These are phyloP conservation scores for Glaucopsyche alexis DNA, from an alignment of 2,888 invertebrate species.

Conservation along the genomic window DNA sequence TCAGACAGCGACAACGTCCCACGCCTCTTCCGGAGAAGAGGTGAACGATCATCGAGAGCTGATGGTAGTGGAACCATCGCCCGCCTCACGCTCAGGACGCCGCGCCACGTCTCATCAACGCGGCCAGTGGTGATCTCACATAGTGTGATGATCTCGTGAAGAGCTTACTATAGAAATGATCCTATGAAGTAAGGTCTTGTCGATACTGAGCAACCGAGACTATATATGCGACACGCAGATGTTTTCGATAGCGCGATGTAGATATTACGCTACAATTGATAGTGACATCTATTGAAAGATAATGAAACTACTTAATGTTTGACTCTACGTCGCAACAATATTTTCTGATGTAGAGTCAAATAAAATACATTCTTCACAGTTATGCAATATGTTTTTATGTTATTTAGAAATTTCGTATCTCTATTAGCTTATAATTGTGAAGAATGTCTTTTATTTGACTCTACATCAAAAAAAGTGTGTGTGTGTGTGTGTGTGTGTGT, in stretches of 20 bases:
- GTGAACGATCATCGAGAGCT: conserved; percentile 52
- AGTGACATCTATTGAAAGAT: neutral
- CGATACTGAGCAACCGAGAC: neutral
- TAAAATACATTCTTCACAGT: too few relatives aligned
- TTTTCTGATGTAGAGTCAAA: too few relatives aligned
- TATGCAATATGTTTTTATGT: too few relatives aligned
- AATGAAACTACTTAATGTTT: neutral
- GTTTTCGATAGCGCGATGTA: conserved; percentile 8
- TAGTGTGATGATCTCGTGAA: conserved; percentile 47
- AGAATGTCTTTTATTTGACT: too few relatives aligned
- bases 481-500: too few relatives aligned
- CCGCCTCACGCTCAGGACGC: conserved; percentile 47
- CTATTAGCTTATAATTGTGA: too few relatives aligned
- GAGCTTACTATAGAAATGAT: conserved; percentile 53
- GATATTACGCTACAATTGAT: neutral
- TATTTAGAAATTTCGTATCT: too few relatives aligned
- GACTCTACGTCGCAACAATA: too few relatives aligned
- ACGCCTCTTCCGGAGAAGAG: conserved; percentile 39
- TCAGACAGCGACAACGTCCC: conserved; percentile 48
- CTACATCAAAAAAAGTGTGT: too few relatives aligned
- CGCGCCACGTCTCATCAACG: conserved; percentile 50
- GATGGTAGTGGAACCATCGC: conserved; percentile 38
- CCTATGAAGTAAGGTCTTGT: conserved; percentile 48
- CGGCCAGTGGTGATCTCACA: conserved; percentile 44
- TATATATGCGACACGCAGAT: neutral